Evolutionary conservation across 2,797 vertebrate genomes (phyloP), one percentile per base, ranked within the genome.

Genomic region (Gadopsis marmoratus): DNA sequence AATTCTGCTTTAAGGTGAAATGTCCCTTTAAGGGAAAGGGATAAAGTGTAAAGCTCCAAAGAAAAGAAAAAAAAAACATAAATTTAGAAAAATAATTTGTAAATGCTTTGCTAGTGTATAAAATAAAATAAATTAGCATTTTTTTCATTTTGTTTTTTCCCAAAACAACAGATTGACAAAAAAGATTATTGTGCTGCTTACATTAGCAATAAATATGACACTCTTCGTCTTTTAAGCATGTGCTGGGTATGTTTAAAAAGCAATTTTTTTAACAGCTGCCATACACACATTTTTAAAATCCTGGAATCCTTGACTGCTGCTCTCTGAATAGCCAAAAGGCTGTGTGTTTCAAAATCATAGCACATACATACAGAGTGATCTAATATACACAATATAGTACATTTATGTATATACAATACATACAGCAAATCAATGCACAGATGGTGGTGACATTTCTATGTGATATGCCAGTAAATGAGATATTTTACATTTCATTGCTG

Each of bases 61-160:
- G 10, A 33, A 76, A 74, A 45, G 66, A 41, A 55, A 56, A 82
- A 89, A 86, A 83, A 59, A 74, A 85, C 76, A 89, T 86, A 17
- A 91, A 92, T 92, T 92, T 89, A 93, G 80, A 94, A 95, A 95
- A 95, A 94, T 91, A 93, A 92, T 89, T 84, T 94, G 76, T 86
- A 92, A 93, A 93, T 85, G 87, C 90, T 90, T 88, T 88, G 83
- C 93, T 87, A 73, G 90, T 85, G 82, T 94, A 96, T 69, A 95
- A 95, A 95, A 95, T 90, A 83, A 94, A 94, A 93, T 95, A 96
- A 96, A 95, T 95, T 90, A 95, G 85, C 83, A 63, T 83, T 76
- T 89, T 87, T 91, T 39, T 62, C 69, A 53, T 69, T 35, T 48
- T 48, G 16, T 56, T 81, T 76, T 54, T 80, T 75, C 86, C 88